phyloP scores from a whole-genome alignment of 2,888 invertebrate species.

The Eretmocerus hayati region DNA sequence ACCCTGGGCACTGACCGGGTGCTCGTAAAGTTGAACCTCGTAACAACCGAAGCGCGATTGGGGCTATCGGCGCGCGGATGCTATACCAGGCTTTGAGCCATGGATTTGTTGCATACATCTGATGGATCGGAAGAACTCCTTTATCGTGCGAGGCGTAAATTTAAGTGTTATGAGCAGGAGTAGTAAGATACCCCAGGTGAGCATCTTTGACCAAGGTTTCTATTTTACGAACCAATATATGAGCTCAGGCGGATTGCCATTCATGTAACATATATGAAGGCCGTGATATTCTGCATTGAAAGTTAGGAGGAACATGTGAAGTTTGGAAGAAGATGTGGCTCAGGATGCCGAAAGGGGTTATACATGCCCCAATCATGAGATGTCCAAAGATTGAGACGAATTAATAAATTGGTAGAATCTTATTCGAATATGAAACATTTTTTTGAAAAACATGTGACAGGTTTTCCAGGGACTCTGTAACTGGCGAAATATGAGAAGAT shows the following conservation, averaged over 20 bases:
- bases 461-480: too few relatives aligned
- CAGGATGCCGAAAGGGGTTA: too few relatives aligned
- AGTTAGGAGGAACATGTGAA: neutral
- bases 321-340: neutral
- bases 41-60: conserved; percentile 28
- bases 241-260: conserved; percentile 31
- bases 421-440: too few relatives aligned
- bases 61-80: conserved; percentile 21
- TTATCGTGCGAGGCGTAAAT: conserved; percentile 31
- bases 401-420: neutral
- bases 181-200: too few relatives aligned
- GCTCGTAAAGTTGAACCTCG: conserved; percentile 28
- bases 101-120: neutral
- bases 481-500: too few relatives aligned
- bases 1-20: conserved; percentile 11
- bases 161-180: conserved; percentile 31
- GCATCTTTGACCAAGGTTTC: conserved; percentile 3
- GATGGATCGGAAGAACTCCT: conserved; percentile 9
- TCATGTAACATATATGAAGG: too few relatives aligned
- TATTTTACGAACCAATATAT: conserved; percentile 33
- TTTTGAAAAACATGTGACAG: too few relatives aligned
- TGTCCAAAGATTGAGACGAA: too few relatives aligned
- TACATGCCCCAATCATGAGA: neutral
- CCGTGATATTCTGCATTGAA: neutral
- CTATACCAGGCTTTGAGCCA: neutral